Percentiles rank a stretch among this genome's conserved stretches.
These are phyloP conservation scores for Seira ritae DNA, from an alignment of 2,888 invertebrate genomes.

Conservation along the genomic window DNA sequence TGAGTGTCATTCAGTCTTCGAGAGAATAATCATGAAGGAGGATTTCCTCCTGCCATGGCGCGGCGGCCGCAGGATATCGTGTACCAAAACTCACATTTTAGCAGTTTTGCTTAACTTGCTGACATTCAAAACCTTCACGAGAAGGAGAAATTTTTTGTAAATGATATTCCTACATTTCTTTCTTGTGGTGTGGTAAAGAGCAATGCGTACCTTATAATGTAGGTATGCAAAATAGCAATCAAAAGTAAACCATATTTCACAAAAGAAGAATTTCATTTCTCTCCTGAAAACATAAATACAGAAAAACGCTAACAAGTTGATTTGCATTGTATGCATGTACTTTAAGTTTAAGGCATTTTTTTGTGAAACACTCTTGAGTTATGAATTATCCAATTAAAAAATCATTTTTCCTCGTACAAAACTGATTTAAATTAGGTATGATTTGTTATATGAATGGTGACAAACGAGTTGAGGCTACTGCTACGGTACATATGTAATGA, in stretches of 20 bases:
- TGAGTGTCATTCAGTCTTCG: neutral
- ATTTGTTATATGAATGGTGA: neutral
- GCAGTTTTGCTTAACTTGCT: too few species aligned
- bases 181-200: too few species aligned
- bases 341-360: neutral
- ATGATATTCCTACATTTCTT: neutral
- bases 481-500: neutral
- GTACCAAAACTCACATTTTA: too few species aligned
- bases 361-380: neutral
- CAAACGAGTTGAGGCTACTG: neutral
- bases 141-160: neutral
- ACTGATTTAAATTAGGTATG: neutral
- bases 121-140: constrained; percentile 15
- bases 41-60: neutral
- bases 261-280: too few species aligned
- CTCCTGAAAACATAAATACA: too few species aligned
- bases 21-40: neutral
- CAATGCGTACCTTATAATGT: too few species aligned
- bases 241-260: too few species aligned
- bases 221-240: too few species aligned
- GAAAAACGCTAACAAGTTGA: too few species aligned
- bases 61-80: too few species aligned
- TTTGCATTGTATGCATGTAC: too few species aligned
- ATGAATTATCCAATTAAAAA: neutral
- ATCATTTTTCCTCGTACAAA: neutral